Percentiles rank a stretch among this genome's conserved stretches.
phyloP scores from a whole-genome alignment of 2,797 vertebrate species.

The Sandelia bainsii region DNA sequence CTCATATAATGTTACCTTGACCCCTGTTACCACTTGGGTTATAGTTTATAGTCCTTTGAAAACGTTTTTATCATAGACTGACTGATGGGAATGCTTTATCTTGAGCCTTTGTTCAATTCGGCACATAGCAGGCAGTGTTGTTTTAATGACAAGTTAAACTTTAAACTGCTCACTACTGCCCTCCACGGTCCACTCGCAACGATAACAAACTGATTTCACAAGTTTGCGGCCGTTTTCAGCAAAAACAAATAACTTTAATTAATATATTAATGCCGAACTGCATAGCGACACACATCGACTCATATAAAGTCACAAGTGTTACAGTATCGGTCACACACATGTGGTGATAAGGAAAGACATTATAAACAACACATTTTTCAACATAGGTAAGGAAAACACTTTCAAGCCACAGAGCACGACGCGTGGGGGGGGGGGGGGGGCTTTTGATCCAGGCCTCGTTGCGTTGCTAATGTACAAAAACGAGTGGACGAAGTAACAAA shows the following conservation, averaged over 20 bases:
- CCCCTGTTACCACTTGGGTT: background rate
- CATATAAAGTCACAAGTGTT: fast-evolving
- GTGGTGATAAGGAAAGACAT: fast-evolving
- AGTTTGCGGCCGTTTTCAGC: fast-evolving
- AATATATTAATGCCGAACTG: slow-evolving; percentile 1
- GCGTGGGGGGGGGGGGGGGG: background rate
- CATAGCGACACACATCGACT: fast-evolving
- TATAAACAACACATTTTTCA: background rate
- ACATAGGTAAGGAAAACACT: background rate
- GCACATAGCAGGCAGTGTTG: background rate
- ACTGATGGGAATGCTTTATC: fast-evolving
- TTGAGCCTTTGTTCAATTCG: background rate
- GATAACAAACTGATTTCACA: fast-evolving
- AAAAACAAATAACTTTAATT: background rate
- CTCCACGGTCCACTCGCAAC: background rate
- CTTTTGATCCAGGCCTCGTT: slow-evolving; percentile 30
- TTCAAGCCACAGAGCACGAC: background rate
- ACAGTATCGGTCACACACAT: fast-evolving
- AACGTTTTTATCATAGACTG: background rate
- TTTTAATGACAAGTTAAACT: background rate
- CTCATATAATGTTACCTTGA: background rate
- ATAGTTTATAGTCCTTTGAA: background rate
- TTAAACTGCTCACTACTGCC: slow-evolving; percentile 33
- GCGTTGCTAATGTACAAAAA: background rate
- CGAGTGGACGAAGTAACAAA: background rate